Percentiles rank a stretch among this genome's conserved stretches.
Conservation (phyloP, 2,888 invertebrate genomes). For the Euplagia quadripunctaria region DNA sequence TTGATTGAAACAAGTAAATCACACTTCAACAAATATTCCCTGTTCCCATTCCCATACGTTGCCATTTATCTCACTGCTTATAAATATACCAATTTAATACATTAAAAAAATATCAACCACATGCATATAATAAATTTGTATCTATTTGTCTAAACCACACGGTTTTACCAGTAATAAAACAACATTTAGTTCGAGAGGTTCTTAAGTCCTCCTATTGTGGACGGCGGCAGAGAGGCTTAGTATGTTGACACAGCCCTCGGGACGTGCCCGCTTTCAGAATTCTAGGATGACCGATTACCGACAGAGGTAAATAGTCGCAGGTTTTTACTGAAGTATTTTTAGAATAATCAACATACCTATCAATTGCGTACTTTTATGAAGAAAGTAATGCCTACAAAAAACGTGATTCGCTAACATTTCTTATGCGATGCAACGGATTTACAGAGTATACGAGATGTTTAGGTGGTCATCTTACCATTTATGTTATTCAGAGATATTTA, state of each 20-base stretch:
- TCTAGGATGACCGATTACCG: conserved; percentile 57
- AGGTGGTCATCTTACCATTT: neutral
- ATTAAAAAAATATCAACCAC: neutral
- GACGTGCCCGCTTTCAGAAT: conserved; percentile 61
- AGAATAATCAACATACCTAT: conserved; percentile 10
- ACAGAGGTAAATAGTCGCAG: conserved; percentile 46
- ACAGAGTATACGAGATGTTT: neutral
- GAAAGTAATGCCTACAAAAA: neutral
- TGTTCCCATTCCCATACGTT: neutral
- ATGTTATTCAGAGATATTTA: too few relatives aligned
- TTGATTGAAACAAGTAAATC: neutral
- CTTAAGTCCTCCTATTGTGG: conserved; percentile 49
- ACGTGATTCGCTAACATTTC: neutral
- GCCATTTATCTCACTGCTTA: neutral
- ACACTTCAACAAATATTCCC: neutral
- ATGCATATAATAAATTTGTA: neutral
- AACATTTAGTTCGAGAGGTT: conserved; percentile 38
- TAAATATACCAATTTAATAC: neutral
- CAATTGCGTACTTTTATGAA: neutral
- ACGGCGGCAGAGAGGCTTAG: conserved; percentile 58
- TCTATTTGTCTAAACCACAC: neutral
- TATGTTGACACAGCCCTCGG: conserved; percentile 69
- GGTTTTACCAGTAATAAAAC: conserved; percentile 23
- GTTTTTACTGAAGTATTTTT: conserved; percentile 36
- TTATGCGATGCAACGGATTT: neutral